Conservation (phyloP, 2,797 vertebrate species). For the Limosa lapponica region DNA sequence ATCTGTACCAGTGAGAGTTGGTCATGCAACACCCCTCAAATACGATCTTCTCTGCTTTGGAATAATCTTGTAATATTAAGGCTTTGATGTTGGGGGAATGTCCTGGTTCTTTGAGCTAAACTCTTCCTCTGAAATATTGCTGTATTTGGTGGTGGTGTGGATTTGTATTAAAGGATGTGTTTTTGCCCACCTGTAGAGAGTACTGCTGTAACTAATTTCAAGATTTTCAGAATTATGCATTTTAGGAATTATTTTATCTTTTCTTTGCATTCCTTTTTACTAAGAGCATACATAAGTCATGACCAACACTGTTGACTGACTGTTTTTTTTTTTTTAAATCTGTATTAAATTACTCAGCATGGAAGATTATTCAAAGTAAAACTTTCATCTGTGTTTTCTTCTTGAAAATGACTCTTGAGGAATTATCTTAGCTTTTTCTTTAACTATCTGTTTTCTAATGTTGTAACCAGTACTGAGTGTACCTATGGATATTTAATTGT, state of each 20-base stretch:
- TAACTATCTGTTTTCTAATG: neutral
- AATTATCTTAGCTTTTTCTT: neutral
- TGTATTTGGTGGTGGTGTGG: neutral
- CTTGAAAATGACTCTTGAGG: neutral
- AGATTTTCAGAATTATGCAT: neutral
- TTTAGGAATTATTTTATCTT: neutral
- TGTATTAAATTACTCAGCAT: neutral
- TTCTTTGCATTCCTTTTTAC: neutral
- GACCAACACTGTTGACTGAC: neutral
- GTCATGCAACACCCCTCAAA: no score
- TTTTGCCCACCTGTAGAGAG: neutral
- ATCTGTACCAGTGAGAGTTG: neutral
- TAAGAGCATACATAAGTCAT: fast-evolving
- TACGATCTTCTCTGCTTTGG: neutral
- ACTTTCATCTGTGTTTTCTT: neutral
- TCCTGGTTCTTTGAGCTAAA: neutral
- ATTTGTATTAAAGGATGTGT: neutral
- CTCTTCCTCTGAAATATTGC: neutral
- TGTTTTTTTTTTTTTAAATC: neutral
- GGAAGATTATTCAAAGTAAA: neutral
- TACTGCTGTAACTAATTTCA: neutral
- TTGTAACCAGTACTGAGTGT: neutral
- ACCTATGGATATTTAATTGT: neutral
- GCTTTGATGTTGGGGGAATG: neutral
- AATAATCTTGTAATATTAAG: neutral